Evolutionary conservation across 2,113 vertebrate genomes (phyloP).

Genomic region (Ophthalmolycus amberensis): DNA sequence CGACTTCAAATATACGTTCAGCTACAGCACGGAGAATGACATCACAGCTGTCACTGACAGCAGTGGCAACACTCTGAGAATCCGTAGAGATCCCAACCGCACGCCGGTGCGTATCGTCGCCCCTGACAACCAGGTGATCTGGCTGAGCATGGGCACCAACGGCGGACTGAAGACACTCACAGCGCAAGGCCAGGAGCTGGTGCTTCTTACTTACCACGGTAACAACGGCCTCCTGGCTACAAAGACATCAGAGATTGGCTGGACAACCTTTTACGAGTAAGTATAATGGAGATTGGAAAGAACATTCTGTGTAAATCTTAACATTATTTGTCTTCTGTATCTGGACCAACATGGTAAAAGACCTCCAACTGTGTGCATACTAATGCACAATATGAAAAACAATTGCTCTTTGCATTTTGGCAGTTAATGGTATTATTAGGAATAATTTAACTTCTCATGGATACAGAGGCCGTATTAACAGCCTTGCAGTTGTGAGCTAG

Average conservation of each 20-base stretch:
- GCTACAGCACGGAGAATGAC: constrained; percentile 96
- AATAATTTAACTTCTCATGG: not conserved
- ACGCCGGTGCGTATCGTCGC: constrained; percentile 96
- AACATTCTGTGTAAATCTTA: constrained; percentile 16
- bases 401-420: constrained; percentile 24
- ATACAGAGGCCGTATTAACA: not conserved
- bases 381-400: constrained; percentile 30
- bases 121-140: constrained; percentile 97
- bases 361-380: constrained; percentile 27
- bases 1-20: constrained; percentile 94
- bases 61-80: constrained; percentile 93
- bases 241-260: constrained; percentile 95
- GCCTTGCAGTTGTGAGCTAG: not conserved
- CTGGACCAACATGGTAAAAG: constrained; percentile 1
- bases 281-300: constrained; percentile 69
- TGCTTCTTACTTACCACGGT: constrained; percentile 96
- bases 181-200: constrained; percentile 92
- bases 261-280: constrained; percentile 99
- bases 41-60: constrained; percentile 93
- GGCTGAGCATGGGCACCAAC: constrained; percentile 94
- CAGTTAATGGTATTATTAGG: constrained; percentile 7
- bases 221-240: constrained; percentile 96
- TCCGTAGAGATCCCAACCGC: constrained; percentile 92
- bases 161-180: constrained; percentile 94
- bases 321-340: constrained; percentile 7